phyloP scores from a whole-genome alignment of 35 echinoderm and acorn worm genomes.

The Hemicentrotus pulcherrimus region DNA sequence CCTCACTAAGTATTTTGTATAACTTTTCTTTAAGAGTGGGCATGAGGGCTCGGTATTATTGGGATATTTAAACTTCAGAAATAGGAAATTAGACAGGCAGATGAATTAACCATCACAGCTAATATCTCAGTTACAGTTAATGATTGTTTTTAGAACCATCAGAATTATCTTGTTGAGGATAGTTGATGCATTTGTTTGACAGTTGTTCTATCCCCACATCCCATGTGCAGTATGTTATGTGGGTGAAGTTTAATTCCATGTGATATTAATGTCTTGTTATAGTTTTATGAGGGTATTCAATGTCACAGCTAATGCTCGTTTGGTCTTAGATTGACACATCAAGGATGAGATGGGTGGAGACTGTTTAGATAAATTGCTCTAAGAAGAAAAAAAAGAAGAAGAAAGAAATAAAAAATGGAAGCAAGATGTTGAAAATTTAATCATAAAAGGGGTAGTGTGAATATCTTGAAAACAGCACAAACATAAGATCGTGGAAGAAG shows the following conservation, averaged over 20 bases:
- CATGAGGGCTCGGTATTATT: not conserved
- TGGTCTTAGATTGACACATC: not conserved
- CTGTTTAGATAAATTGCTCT: not conserved
- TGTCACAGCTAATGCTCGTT: not conserved
- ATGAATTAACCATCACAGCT: not conserved
- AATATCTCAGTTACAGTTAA: not conserved
- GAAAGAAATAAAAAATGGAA: not conserved
- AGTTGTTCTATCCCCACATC: not conserved
- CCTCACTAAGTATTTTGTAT: not conserved
- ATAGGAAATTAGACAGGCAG: not conserved
- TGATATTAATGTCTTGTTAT: conserved; percentile 14
- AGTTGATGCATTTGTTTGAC: not conserved
- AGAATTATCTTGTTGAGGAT: not conserved
- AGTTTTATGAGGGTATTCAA: not conserved
- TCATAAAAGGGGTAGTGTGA: not conserved
- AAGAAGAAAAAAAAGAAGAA: not conserved
- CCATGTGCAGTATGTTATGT: not conserved
- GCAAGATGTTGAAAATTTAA: not conserved
- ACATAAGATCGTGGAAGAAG: too few species aligned
- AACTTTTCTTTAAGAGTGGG: not conserved
- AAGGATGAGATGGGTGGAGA: not conserved
- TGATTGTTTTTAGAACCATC: conserved; percentile 4
- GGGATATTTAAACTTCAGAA: not conserved
- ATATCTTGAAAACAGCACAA: too few species aligned
- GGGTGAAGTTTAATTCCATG: not conserved